Percentiles rank a stretch among this genome's conserved stretches.
These are phyloP conservation scores for Hetaerina titia DNA, from an alignment of 2,888 invertebrate genomes.

Conservation along the genomic window DNA sequence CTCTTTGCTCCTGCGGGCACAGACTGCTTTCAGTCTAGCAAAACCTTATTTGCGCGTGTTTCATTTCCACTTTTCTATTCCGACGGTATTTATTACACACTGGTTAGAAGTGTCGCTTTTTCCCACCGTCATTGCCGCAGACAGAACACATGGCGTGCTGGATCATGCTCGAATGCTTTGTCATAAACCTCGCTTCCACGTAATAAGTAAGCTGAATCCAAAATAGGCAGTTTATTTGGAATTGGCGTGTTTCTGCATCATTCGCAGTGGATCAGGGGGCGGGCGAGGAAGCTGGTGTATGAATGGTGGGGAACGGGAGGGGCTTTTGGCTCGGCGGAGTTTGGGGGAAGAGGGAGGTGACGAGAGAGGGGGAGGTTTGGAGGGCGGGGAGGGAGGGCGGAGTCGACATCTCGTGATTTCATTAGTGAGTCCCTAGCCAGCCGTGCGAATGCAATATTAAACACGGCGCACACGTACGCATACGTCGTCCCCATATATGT, in stretches of 20 bases:
- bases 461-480: slow-evolving; percentile 9
- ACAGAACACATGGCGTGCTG: background rate
- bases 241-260: background rate
- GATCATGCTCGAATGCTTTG: background rate
- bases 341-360: background rate
- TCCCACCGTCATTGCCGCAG: background rate
- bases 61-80: background rate
- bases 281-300: background rate
- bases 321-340: background rate
- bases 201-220: background rate
- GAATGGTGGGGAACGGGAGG: background rate
- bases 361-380: background rate
- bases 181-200: background rate
- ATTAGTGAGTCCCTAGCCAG: slow-evolving; percentile 2
- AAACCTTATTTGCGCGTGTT: background rate
- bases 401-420: slow-evolving; percentile 4
- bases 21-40: background rate
- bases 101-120: background rate
- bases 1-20: too few relatives aligned
- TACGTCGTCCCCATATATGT: background rate
- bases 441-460: background rate
- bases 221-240: background rate
- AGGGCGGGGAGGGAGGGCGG: background rate
- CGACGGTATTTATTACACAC: background rate
- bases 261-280: background rate